A percentile compares a stretch with the other conserved stretches of the same genome.
Evolutionary conservation across 2,888 invertebrate species (phyloP).

Genomic region (Phortica okadai): DNA sequence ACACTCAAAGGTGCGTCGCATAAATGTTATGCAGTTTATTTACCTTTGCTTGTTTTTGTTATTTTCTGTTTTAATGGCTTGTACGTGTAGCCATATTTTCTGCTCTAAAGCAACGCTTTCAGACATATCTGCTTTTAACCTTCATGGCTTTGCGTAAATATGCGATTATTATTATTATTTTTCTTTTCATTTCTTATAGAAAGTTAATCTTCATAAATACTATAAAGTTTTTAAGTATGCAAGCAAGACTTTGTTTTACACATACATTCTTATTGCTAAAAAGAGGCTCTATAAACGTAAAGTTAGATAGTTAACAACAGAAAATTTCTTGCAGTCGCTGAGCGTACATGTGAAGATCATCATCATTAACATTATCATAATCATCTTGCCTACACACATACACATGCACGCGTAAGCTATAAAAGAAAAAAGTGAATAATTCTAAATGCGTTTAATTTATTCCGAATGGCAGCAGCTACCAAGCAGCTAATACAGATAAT

Average conservation of each 20-base stretch:
- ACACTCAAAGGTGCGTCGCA: constrained; percentile 12
- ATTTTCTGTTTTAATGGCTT: constrained; percentile 60
- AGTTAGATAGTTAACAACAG: too few species aligned
- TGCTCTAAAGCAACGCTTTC: constrained; percentile 31
- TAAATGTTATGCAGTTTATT: not conserved
- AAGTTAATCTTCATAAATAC: constrained; percentile 44
- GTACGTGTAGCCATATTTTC: constrained; percentile 69
- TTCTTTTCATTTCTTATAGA: constrained; percentile 1
- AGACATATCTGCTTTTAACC: constrained; percentile 20
- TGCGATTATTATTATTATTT: too few species aligned
- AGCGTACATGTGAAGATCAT: not conserved
- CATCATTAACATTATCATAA: not conserved
- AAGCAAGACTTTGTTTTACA: constrained; percentile 37
- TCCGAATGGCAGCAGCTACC: constrained; percentile 55
- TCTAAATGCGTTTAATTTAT: constrained; percentile 62
- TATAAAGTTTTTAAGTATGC: constrained; percentile 55
- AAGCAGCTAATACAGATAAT: constrained; percentile 41
- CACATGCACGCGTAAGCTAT: not conserved
- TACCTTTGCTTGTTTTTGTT: not conserved
- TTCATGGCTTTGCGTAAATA: not conserved
- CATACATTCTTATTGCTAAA: constrained; percentile 20
- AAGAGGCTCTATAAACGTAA: too few species aligned
- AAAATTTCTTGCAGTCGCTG: not conserved
- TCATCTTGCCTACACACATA: constrained; percentile 15
- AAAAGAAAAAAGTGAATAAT: constrained; percentile 69